Evolutionary conservation across 2,797 vertebrate genomes (phyloP), one percentile per base, ranked within the genome.

Genomic region (Acanthiza pusilla): DNA sequence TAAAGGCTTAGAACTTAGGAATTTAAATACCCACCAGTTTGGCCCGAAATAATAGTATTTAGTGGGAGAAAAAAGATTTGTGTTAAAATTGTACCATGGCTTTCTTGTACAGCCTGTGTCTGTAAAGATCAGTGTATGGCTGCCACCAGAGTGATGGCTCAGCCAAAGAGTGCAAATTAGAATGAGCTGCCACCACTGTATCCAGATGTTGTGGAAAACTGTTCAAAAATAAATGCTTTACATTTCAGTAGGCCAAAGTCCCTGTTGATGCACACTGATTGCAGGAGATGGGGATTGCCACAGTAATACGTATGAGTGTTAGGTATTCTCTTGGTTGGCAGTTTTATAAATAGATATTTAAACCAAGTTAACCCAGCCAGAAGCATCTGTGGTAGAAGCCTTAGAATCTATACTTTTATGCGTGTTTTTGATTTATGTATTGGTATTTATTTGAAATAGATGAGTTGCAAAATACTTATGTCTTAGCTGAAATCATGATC

Each of bases 1-100:
- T 93, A 91, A 89, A 92, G 70, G 38, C 72, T 71, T 86, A 90
- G 62, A 91, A 91, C 5, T 85, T 94, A 81, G 47, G 65, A 90
- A 67, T 48, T 30, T 51, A 92, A 93, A 42, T 75, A 89, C 73
- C 21, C 84, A 32, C 60, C 45, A 84, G 66, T 92, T 77, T 84
- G 92, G 76, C 93, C 91, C 89, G 88, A 97, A 96, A 90, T 92
- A 87, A 65, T 62, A 78, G 50, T 67, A 87, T 80, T 91, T 67
- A 92, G 32, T 89, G 91, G 68, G 65, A 89, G 73, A 94, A 91
- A 75, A 77, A 85, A 58, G 32, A 29, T 15, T 76, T 81, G 87
- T 79, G 30, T 89, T 88, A 62, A 67, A 95, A 74, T 53, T 75
- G 60, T 83, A 47, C 62, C 21, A 27, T 88, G 66, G 67, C 67